phyloP scores from a whole-genome alignment of 2,888 invertebrate species.

The Hypomecis atomaria region DNA sequence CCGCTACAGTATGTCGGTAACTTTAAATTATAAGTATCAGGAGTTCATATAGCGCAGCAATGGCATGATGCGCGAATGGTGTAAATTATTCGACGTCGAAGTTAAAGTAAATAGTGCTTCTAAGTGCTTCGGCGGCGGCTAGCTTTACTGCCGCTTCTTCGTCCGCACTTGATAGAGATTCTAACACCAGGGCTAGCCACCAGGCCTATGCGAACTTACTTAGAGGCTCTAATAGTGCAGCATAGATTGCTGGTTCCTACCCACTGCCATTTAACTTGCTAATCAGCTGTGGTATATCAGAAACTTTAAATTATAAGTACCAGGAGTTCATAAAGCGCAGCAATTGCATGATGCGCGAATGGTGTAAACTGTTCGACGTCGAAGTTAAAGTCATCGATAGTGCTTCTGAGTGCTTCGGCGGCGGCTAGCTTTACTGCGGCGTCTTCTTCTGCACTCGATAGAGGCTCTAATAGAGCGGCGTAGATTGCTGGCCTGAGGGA shows the following conservation, averaged over 20 bases:
- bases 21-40: slow-evolving; percentile 78
- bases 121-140: slow-evolving; percentile 93
- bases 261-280: neutral
- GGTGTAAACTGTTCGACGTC: slow-evolving; percentile 93
- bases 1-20: too few relatives aligned
- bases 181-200: too few relatives aligned
- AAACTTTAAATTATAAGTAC: slow-evolving; percentile 66
- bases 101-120: slow-evolving; percentile 95
- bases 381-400: slow-evolving; percentile 97
- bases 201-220: too few relatives aligned
- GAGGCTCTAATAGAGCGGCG: slow-evolving; percentile 89
- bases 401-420: slow-evolving; percentile 92
- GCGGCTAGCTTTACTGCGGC: slow-evolving; percentile 95
- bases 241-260: slow-evolving; percentile 90
- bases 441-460: slow-evolving; percentile 88
- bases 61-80: slow-evolving; percentile 91
- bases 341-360: slow-evolving; percentile 91
- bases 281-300: too few relatives aligned
- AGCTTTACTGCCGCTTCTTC: too few relatives aligned
- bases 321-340: slow-evolving; percentile 91
- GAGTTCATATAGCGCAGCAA: slow-evolving; percentile 91
- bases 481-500: slow-evolving; percentile 93
- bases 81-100: slow-evolving; percentile 94
- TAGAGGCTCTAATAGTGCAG: slow-evolving; percentile 84
- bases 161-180: slow-evolving; percentile 85